Evolutionary conservation across 2,113 vertebrate species (phyloP).

Genomic region (Aythya baeri): DNA sequence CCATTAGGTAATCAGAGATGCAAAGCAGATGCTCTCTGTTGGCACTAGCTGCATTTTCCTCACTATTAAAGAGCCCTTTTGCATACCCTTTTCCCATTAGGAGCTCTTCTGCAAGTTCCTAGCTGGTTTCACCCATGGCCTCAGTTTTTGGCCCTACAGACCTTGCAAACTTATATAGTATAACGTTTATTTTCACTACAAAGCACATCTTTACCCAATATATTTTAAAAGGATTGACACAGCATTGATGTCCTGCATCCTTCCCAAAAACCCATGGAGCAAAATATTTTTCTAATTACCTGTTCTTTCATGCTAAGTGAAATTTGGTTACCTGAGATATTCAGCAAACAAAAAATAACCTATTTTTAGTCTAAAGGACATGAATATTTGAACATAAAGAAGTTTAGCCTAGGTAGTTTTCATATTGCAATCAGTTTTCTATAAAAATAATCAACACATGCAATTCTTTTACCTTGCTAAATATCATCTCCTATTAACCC

Average conservation of each 20-base stretch:
- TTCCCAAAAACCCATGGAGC: neutral
- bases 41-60: neutral
- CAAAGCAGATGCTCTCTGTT: neutral
- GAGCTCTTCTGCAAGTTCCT: neutral
- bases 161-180: neutral
- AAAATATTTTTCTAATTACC: neutral
- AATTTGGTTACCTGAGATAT: neutral
- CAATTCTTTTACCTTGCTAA: neutral
- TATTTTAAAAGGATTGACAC: neutral
- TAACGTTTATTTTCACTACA: accelerated
- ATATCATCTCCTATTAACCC: neutral
- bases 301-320: neutral
- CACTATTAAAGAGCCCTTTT: neutral
- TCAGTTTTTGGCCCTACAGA: neutral
- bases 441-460: neutral
- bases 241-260: neutral
- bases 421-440: neutral
- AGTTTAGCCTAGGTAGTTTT: neutral
- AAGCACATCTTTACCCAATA: neutral
- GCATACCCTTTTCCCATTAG: accelerated
- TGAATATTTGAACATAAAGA: neutral
- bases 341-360: neutral
- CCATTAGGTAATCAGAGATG: neutral
- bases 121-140: accelerated
- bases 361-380: neutral